Conservation (phyloP, 1,140 invertebrate genomes). For the Scaptomyza pallida region DNA sequence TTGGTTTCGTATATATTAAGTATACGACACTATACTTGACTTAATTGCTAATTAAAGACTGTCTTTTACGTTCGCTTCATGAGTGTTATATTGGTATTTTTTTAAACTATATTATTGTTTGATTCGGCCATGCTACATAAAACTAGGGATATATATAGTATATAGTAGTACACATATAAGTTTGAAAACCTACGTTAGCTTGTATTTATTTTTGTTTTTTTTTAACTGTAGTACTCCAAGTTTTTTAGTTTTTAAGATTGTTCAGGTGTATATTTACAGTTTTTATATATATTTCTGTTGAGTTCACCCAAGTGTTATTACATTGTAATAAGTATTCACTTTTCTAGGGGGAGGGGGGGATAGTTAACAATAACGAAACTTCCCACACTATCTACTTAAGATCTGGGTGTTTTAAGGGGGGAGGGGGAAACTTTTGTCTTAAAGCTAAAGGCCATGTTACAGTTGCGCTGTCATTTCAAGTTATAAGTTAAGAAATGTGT, state of each 20-base stretch:
- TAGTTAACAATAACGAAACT: conserved; percentile 39
- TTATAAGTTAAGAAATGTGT: conserved; percentile 79
- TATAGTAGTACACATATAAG: conserved; percentile 32
- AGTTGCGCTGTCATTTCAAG: conserved; percentile 65
- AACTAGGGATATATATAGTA: conserved; percentile 27
- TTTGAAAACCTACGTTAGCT: conserved; percentile 64
- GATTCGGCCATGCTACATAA: conserved; percentile 43
- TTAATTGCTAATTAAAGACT: conserved; percentile 61
- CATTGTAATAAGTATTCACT: conserved; percentile 64
- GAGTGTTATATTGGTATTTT: conserved; percentile 36
- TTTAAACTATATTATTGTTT: background rate
- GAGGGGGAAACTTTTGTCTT: background rate
- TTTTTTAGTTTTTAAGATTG: background rate
- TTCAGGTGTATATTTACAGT: background rate
- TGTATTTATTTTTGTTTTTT: conserved; percentile 11
- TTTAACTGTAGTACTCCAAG: conserved; percentile 38
- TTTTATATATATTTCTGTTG: conserved; percentile 9
- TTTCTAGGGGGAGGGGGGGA: conserved; percentile 5
- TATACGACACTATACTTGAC: conserved; percentile 36
- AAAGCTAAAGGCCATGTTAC: conserved; percentile 15
- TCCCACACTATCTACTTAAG: conserved; percentile 38
- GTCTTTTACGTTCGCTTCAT: conserved; percentile 57
- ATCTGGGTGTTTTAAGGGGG: conserved; percentile 11
- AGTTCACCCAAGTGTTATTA: conserved; percentile 44
- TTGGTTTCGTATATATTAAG: conserved; percentile 54